Evolutionary conservation across 2,113 vertebrate genomes (phyloP), one percentile per base, ranked within the genome.

Genomic region (Lasiurus borealis): DNA sequence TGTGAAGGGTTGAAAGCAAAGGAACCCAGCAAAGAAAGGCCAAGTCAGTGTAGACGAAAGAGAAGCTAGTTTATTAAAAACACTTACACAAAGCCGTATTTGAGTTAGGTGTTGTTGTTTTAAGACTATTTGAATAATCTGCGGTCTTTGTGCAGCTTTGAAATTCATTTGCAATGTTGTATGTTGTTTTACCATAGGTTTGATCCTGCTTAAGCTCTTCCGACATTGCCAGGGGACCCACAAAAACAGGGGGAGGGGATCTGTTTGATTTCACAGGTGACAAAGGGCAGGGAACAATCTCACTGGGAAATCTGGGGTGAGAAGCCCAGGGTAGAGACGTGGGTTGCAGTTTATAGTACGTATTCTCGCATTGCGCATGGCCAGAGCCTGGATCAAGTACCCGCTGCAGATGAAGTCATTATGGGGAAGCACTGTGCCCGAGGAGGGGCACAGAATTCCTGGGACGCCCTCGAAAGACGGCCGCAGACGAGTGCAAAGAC

Each of bases 191-290:
- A 86, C 29, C n/a, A 15, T 3, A 44, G 71, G 48, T 92, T 80
- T 95, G 89, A 95, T 85, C 95, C 81, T 95, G 64, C 59, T 52
- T 90, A 44, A 73, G 66, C 9, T 72, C 34, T 96, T 93, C 10
- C 52, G 62, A 8, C 57, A 12, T 44, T 66, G 40, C 44, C 62
- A 64, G 46, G 31, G 77, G 68, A 69, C 31, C 73, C 72, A 82
- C 31, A 85, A 85, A 86, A 85, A 84, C 36, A 85, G 29, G 75
- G 36, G 84, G 69, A 84, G 40, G 40, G 84, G 69, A 87, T n/a
- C 46, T n/a, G 54, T 46, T 93, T 93, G 88, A 93, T 82, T 90
- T 94, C 89, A 83, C 69, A 95, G 89, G 59, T 72, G 91, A 87
- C 68, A 75, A 77, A 89, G 72, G n/a, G 19, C 48, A 78, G 10